A percentile compares a stretch with the other conserved stretches of the same genome.
These are phyloP conservation scores for Ispidina lecontei DNA, from an alignment of 2,797 vertebrate species.

Conservation along the genomic window DNA sequence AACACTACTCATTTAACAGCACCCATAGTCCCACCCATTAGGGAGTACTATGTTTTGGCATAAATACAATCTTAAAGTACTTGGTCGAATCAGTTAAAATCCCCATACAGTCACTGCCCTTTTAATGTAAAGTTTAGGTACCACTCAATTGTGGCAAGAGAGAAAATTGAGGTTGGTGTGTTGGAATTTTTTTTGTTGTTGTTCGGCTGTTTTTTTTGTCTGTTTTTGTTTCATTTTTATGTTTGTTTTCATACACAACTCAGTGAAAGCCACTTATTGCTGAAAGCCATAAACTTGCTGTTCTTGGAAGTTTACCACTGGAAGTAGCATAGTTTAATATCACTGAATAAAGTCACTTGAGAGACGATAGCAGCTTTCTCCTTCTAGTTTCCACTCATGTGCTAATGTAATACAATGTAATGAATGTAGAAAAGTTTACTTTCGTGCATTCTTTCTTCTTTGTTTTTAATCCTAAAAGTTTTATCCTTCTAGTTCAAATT, in stretches of 20 bases:
- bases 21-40: not conserved
- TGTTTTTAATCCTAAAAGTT: not conserved
- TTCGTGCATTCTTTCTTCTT: not conserved
- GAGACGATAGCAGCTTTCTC: not conserved
- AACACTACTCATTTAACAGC: not conserved
- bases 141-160: not conserved
- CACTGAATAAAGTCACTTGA: not conserved
- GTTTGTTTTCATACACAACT: not conserved
- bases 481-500: not conserved
- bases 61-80: not conserved
- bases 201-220: no score
- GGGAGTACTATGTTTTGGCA: not conserved
- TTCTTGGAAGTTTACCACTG: not conserved
- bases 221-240: no score
- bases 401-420: not conserved
- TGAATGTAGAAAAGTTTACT: conserved; percentile 3
- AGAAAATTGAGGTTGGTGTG: not conserved
- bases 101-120: not conserved
- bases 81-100: not conserved
- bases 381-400: not conserved
- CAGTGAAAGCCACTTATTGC: not conserved
- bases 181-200: not conserved
- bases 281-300: not conserved
- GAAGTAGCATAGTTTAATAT: not conserved
- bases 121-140: not conserved